Conservation (phyloP, 2,113 vertebrate species). For the Oreochromis spilurus region DNA sequence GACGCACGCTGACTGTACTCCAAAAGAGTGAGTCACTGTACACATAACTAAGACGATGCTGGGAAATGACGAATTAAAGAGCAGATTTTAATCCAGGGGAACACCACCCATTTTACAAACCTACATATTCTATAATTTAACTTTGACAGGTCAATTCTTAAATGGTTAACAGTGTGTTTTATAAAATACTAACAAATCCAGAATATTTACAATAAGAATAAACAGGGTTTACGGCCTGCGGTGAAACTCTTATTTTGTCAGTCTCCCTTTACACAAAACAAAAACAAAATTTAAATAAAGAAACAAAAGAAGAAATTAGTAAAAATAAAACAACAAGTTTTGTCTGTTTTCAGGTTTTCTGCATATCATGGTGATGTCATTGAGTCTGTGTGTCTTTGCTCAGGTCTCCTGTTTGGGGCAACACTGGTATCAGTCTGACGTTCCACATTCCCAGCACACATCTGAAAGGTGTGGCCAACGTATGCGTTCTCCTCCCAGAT, state of each 20-base stretch:
- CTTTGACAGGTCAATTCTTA: background rate
- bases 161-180: background rate
- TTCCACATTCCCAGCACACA: background rate
- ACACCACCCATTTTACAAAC: background rate
- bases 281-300: background rate
- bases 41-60: background rate
- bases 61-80: rapidly evolving
- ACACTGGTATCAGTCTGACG: background rate
- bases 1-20: conserved; percentile 69
- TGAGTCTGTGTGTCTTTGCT: background rate
- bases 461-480: rapidly evolving
- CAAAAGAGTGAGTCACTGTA: conserved; percentile 50
- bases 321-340: background rate
- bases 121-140: background rate
- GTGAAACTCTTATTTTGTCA: too few species aligned
- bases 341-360: background rate
- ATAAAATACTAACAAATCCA: background rate
- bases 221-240: too few species aligned
- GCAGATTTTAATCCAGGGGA: background rate
- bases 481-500: background rate
- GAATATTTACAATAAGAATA: background rate
- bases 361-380: background rate
- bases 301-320: background rate
- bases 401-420: background rate
- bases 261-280: background rate